phyloP scores from a whole-genome alignment of 2,797 vertebrate species.

The Dicrostonyx torquatus region DNA sequence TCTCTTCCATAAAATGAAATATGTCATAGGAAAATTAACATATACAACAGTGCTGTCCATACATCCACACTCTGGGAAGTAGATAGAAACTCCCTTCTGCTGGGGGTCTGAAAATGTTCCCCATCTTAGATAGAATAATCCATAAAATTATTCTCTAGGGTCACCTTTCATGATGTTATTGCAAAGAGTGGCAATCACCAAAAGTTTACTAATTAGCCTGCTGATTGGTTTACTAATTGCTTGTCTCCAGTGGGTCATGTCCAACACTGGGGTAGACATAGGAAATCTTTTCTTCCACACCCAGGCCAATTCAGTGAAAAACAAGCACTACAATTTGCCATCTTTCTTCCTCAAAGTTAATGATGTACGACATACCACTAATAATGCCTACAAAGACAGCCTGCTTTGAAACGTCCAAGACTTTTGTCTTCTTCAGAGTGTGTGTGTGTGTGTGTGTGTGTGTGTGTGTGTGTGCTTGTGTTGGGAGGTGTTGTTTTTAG shows the following conservation, averaged over 20 bases:
- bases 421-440: background rate
- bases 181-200: background rate
- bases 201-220: background rate
- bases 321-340: background rate
- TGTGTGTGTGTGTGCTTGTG: no score
- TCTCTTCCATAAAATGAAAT: conserved; percentile 1
- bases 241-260: background rate
- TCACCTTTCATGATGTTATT: background rate
- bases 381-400: conserved; percentile 33
- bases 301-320: background rate
- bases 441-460: no score
- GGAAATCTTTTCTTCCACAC: background rate
- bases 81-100: background rate
- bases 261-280: background rate
- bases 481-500: background rate
- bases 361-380: background rate
- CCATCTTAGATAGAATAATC: background rate
- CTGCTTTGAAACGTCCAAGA: conserved; percentile 23
- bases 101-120: background rate
- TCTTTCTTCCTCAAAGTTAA: conserved; percentile 12
- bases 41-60: background rate
- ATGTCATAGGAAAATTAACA: background rate
- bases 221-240: background rate
- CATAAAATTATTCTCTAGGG: background rate
- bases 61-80: background rate